Base-by-base conservation (phyloP, 2,888 invertebrate species). In the Neoaliturus tenellus region DNA sequence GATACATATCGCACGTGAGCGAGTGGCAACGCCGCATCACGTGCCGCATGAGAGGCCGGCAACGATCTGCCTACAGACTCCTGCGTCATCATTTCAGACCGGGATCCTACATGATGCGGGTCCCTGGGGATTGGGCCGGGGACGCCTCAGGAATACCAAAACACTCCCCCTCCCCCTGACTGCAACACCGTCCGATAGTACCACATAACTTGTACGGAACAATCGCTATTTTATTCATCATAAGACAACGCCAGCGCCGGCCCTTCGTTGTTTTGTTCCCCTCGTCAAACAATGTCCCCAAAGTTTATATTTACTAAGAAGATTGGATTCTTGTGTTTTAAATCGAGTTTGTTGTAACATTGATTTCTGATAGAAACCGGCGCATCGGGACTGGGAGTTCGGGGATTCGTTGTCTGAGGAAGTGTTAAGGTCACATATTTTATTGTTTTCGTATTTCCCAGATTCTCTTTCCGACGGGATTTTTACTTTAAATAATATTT, bases 1-100 rank as follows among this genome's bases (percentile, higher is more conserved):
- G 62, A 62, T 62, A 62, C 62, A 62, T 14, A 62, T 17, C 5
- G n/a, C 14, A 62, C 62, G 62, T 62, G 62, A 62, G 62, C 5
- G 1, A 31, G 0, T 14, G 14, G 28, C 17, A 0, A 4, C n/a
- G 4, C 5, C n/a, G 2, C 10, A 4, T 12, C 4, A 5, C 12
- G 4, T 14, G 5, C 1, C 12, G 62, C 62, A 62, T 62, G 28
- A 62, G 31, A 62, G 62, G 62, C 62, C 62, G 62, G 62, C 62
- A 39, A 71, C n/a, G 71, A 71, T 71, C 71, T 71, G 71, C 33
- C 39, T 71, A 71, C 71, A 71, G 71, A 71, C 71, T 71, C 71
- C 71, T 71, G 39, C 35, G 39, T 71, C 71, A 71, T 71, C 71
- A 71, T 71, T 71, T 25, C 71, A n/a, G 20, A 39, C 31, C 67